Evolutionary conservation across 2,888 invertebrate species (phyloP).

Genomic region (Mythimna loreyi): DNA sequence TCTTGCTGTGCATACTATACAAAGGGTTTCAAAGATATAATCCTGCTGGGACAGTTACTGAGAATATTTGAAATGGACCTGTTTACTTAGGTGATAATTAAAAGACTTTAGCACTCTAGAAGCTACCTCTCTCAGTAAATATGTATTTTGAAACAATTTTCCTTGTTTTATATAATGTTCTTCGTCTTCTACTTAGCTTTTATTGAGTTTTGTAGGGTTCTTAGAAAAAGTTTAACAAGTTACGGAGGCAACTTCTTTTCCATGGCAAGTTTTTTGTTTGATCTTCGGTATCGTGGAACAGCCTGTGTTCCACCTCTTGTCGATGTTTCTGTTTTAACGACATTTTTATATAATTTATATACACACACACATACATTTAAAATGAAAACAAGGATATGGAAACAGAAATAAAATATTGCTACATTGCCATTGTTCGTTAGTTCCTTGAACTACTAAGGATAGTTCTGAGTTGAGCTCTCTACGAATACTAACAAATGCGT

Average conservation of each 20-base stretch:
- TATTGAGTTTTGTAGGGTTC: background rate
- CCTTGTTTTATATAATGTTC: slow-evolving; percentile 16
- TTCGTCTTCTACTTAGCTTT: background rate
- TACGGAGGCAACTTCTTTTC: background rate
- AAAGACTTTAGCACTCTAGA: slow-evolving; percentile 27
- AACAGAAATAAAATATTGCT: no score
- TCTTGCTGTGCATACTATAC: slow-evolving; percentile 4
- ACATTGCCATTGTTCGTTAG: no score
- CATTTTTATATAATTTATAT: background rate
- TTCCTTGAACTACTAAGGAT: no score
- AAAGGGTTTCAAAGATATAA: slow-evolving; percentile 35
- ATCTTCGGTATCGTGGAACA: background rate
- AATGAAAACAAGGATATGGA: no score
- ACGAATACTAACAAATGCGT: no score
- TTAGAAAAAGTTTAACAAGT: slow-evolving; percentile 14
- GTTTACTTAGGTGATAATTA: slow-evolving; percentile 51
- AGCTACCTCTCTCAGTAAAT: slow-evolving; percentile 39
- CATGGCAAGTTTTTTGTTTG: slow-evolving; percentile 19
- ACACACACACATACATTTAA: no score
- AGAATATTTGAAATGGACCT: slow-evolving; percentile 28
- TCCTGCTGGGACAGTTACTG: slow-evolving; percentile 20
- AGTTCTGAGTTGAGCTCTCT: no score
- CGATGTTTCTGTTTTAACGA: background rate
- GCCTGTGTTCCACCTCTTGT: background rate
- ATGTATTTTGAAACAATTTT: slow-evolving; percentile 43